phyloP scores from a whole-genome alignment of 1,140 invertebrate species.

The Whitmania pigra region DNA sequence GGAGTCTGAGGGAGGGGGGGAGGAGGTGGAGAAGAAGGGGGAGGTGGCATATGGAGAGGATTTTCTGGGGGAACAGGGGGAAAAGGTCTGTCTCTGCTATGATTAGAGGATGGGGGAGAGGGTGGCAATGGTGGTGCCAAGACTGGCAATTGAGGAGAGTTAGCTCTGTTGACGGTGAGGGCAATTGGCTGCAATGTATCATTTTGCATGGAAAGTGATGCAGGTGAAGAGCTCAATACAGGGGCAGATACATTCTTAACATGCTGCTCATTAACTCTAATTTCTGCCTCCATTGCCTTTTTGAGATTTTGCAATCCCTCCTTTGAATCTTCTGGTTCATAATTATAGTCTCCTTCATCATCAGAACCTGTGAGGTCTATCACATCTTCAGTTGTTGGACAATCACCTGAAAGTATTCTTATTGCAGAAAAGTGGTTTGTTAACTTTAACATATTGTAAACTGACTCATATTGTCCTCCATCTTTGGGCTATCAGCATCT shows the following conservation, averaged over 20 bases:
- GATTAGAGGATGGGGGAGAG: conserved; percentile 4
- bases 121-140: not conserved
- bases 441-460: not conserved
- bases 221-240: not conserved
- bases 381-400: not conserved
- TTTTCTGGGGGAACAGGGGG: not conserved
- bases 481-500: not conserved
- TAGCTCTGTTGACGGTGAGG: not conserved
- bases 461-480: not conserved
- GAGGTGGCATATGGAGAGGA: not conserved
- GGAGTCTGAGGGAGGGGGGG: not conserved
- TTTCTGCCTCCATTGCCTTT: conserved; percentile 6
- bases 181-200: conserved; percentile 4
- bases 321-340: conserved; percentile 4
- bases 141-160: not conserved
- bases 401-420: not conserved
- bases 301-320: not conserved
- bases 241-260: not conserved
- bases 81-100: not conserved
- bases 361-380: not conserved
- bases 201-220: too few species aligned
- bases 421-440: not conserved
- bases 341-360: conserved; percentile 4
- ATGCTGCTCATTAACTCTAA: conserved; percentile 1
- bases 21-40: not conserved